These are phyloP conservation scores for Aurelia sp. DNA, from an alignment of 30 jellyfish, hydroid and myxozoan species.

Conservation along the genomic window DNA sequence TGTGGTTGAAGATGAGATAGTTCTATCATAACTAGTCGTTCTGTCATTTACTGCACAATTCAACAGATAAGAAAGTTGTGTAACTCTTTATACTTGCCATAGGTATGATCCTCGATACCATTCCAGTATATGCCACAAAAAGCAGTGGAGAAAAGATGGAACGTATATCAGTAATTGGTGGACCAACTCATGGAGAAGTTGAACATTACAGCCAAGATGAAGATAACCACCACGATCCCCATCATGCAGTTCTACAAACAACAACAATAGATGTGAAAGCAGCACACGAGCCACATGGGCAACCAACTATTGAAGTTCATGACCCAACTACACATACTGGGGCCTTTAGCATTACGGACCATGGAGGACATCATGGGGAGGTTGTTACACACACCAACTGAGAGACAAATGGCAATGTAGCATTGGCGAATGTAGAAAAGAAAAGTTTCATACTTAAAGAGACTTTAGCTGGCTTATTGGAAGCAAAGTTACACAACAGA, in stretches of 20 bases:
- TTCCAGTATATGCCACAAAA: conserved; percentile 56
- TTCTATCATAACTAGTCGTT: too few relatives aligned
- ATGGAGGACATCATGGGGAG: conserved; percentile 80
- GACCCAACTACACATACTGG: conserved; percentile 65
- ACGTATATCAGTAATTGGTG: conserved; percentile 72
- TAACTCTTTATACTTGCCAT: too few relatives aligned
- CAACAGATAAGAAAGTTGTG: too few relatives aligned
- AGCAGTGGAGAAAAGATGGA: conserved; percentile 79
- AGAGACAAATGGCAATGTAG: background rate
- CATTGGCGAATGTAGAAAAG: too few relatives aligned
- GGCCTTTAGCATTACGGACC: conserved; percentile 56
- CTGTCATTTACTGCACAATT: too few relatives aligned
- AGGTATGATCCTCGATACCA: conserved; percentile 53
- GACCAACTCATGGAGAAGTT: conserved; percentile 71
- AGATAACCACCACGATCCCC: conserved; percentile 45
- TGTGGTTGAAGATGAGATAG: too few relatives aligned
- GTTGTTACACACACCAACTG: conserved; percentile 51
- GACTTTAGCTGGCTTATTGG: too few relatives aligned
- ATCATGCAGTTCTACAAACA: conserved; percentile 60
- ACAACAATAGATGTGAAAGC: conserved; percentile 75
- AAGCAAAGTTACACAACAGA: too few relatives aligned
- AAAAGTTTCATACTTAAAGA: too few relatives aligned
- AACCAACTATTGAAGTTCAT: conserved; percentile 71
- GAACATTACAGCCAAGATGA: conserved; percentile 56
- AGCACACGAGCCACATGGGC: conserved; percentile 70